Evolutionary conservation across 2,113 vertebrate species (phyloP).

Genomic region (Potamarius usumacintae): DNA sequence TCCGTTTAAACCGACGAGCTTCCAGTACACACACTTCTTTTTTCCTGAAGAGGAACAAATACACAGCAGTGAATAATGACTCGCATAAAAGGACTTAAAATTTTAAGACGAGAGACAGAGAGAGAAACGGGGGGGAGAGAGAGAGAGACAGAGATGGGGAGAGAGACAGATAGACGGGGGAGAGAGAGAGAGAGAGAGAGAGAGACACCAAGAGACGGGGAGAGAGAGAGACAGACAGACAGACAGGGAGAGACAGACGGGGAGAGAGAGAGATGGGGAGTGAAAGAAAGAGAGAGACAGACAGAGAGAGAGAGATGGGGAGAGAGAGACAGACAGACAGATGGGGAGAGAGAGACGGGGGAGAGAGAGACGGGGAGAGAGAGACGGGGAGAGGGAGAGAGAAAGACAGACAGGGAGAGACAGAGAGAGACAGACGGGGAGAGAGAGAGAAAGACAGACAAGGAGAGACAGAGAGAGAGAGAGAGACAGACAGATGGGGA

Average conservation of each 20-base stretch:
- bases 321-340: too few species aligned
- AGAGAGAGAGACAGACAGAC: too few species aligned
- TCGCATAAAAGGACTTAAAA: constrained; percentile 17
- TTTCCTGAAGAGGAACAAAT: background rate
- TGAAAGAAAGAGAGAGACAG: too few species aligned
- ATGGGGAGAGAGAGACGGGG: background rate
- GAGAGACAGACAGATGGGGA: background rate
- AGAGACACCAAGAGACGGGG: too few species aligned
- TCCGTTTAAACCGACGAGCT: background rate
- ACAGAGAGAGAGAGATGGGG: too few species aligned
- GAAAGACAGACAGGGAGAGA: background rate
- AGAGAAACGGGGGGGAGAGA: too few species aligned
- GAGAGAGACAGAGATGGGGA: background rate
- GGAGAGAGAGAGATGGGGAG: too few species aligned
- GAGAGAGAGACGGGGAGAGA: background rate
- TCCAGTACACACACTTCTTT: background rate
- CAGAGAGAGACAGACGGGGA: background rate
- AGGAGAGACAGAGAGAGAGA: background rate
- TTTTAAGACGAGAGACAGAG: background rate
- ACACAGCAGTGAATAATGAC: background rate
- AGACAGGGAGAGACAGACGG: too few species aligned
- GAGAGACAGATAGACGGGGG: too few species aligned
- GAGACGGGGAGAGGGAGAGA: background rate
- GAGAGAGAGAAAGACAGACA: background rate
- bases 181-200: too few species aligned